Base-by-base conservation (phyloP, 1,140 invertebrate genomes). In the Pristionchus pacificus region DNA sequence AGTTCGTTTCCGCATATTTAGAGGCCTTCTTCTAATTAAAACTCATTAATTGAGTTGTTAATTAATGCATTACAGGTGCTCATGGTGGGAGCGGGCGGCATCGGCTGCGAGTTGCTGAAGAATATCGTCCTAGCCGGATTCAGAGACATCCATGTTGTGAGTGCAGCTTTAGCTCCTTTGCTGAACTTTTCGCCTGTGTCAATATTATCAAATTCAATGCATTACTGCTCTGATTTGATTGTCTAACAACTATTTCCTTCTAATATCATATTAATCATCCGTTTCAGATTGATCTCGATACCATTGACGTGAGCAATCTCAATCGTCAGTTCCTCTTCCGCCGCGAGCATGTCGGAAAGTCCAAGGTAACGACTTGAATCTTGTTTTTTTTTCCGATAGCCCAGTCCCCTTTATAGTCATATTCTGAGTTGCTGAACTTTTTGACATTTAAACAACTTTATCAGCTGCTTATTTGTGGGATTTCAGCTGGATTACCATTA, bases 251-350 rank as follows among this genome's bases (percentile, higher is more conserved):
- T n/a, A n/a, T n/a, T n/a, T n/a, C n/a, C n/a, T n/a, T n/a, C n/a
- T n/a, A n/a, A n/a, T n/a, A n/a, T n/a, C n/a, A n/a, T n/a, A n/a
- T n/a, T n/a, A n/a, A n/a, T n/a, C n/a, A n/a, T 63, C 2, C 30
- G 38, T 88, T 89, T 77, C 85, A 97, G 95, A 96, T 98, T 86
- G 97, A 99, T 88, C 88, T 99, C 80, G 97, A 99, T 84, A 98
- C 94, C 1, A 98, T 99, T 83, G 96, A 99, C 87, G 91, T 99
- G n/a, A 97, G 93, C 85, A 99, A 99, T 84, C 87, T 99, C 38
- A 99, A 99, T 85, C 88, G 97, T 19, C 97, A 99, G 84, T 99
- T 99, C 86, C 85, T 99, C 1, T 99, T 98, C 84, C 91, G 94
- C 82, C 93, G 93, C 80, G 90, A 95, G 81, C 95, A 99, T 89